phyloP scores from a whole-genome alignment of 2,113 vertebrate genomes.

The Nothocercus julius region DNA sequence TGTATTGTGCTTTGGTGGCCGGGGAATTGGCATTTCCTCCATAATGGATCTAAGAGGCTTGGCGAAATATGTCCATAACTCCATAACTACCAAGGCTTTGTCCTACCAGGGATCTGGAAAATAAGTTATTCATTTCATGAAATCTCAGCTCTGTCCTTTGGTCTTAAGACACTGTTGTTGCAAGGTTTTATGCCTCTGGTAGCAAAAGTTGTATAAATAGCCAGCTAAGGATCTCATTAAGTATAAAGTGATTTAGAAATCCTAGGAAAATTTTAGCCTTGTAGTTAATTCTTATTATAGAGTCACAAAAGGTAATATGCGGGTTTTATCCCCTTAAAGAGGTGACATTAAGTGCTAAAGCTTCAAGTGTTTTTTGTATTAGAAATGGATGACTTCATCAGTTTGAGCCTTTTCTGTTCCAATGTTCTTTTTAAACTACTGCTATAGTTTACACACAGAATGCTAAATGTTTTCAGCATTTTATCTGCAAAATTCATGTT shows the following conservation, averaged over 20 bases:
- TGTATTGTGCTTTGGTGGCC: neutral
- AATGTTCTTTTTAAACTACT: neutral
- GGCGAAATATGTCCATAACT: neutral
- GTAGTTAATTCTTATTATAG: neutral
- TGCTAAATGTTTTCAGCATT: neutral
- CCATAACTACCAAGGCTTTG: neutral
- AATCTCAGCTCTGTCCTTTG: neutral
- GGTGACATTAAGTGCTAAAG: neutral
- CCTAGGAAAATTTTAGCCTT: neutral
- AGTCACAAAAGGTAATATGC: neutral
- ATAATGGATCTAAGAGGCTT: neutral
- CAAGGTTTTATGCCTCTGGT: neutral
- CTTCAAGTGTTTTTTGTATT: neutral
- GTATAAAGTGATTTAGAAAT: neutral
- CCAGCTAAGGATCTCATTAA: neutral
- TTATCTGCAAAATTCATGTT: neutral
- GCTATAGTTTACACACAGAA: neutral
- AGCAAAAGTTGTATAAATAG: neutral
- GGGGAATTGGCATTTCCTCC: neutral
- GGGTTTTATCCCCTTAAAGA: neutral
- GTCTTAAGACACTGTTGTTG: neutral
- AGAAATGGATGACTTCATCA: neutral
- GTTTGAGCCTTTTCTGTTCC: neutral
- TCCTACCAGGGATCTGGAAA: neutral
- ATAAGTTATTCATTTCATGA: neutral